These are phyloP conservation scores for Hucho hucho DNA, from an alignment of 2,113 vertebrate species.

Conservation along the genomic window DNA sequence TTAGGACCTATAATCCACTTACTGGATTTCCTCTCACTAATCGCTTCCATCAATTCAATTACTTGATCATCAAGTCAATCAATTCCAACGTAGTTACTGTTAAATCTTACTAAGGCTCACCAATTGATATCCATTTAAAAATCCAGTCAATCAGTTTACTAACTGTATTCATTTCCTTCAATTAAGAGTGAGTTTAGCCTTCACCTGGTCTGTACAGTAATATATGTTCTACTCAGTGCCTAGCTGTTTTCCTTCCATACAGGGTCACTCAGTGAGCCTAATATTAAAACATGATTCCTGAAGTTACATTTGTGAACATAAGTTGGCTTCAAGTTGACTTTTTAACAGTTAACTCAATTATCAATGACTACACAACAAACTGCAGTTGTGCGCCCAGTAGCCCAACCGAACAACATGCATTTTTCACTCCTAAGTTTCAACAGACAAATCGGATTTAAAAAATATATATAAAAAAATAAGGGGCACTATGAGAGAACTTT, in stretches of 20 bases:
- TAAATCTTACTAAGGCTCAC: constrained; percentile 35
- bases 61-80: constrained; percentile 49
- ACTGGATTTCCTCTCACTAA: constrained; percentile 32
- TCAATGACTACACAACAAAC: not conserved
- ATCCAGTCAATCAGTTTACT: constrained; percentile 40
- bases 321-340: not conserved
- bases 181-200: not conserved
- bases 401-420: constrained; percentile 26
- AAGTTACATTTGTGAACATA: not conserved
- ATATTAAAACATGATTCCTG: not conserved
- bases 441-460: constrained; percentile 49
- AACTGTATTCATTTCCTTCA: not conserved
- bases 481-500: constrained; percentile 42
- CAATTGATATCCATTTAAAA: constrained; percentile 56
- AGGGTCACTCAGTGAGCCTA: not conserved
- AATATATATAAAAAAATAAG: constrained; percentile 5
- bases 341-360: too few relatives aligned
- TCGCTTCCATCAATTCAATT: constrained; percentile 46
- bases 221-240: not conserved
- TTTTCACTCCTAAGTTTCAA: constrained; percentile 55
- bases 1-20: constrained; percentile 21
- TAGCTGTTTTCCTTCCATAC: not conserved
- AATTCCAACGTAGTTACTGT: constrained; percentile 32
- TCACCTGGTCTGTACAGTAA: not conserved
- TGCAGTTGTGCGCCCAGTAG: not conserved